Evolutionary conservation across 2,888 invertebrate genomes (phyloP), one percentile per base, ranked within the genome.

Genomic region (Biston stratarius): DNA sequence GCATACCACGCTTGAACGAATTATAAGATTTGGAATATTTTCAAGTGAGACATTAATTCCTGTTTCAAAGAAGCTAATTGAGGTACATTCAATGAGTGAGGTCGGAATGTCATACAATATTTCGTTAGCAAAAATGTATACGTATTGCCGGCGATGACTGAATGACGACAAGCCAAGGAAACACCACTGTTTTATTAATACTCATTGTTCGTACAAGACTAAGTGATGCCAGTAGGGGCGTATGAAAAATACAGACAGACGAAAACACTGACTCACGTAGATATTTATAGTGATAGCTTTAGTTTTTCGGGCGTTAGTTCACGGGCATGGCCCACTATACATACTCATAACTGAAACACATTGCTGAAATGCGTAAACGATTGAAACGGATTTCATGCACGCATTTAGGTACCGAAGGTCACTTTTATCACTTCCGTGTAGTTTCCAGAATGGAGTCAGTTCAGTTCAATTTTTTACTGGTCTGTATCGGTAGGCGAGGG

Each of bases 291-390:
- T 68, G 67, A 73, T 76, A 74, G 81, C 79, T 81, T 79, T 81
- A 76, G 79, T 83, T 86, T 85, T 84, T 77, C 80, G 79, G 78
- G 77, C 76, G 55, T 71, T 76, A 80, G 86, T 84, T 88, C 85
- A 86, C 78, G 89, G 86, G 82, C 87, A 79, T 75, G 75, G 52
- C 70, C 57, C 56, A 15, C 10, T 55, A 42, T 55, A 24, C 24
- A 42, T 55, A 44, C 59, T 51, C 62, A 52, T 45, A 61, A 52
- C 55, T 40, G 24, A 57, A 47, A 42, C 53, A 61, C 49, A 5
- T 57, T 38, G 12, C 47, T 15, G 56, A 61, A 56, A 67, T 36
- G 40, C 24, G 45, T 64, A 67, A 58, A 53, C 47, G 45, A 48
- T 42, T 11, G 47, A n/a, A 51, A 53, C 58, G 33, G 59, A 59